Conservation (phyloP, 2,113 vertebrate species). For the Actenoides lindsayi region DNA sequence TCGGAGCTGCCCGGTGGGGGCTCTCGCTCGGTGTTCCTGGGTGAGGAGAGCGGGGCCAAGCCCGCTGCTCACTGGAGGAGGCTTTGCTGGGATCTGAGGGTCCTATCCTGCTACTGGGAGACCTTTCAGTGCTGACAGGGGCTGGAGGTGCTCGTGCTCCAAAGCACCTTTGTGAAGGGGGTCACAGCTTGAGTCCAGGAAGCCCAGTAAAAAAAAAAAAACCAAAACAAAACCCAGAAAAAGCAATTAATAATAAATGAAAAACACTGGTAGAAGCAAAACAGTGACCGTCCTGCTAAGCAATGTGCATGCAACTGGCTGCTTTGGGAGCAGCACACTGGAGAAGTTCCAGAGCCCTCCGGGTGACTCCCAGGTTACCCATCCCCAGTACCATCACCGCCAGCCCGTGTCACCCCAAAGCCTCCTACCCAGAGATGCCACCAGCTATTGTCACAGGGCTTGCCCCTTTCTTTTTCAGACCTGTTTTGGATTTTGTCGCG, state of each 20-base stretch:
- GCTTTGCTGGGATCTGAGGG: neutral
- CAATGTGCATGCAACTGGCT: neutral
- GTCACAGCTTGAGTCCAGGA: neutral
- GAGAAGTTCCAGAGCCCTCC: neutral
- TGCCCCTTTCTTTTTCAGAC: constrained; percentile 63
- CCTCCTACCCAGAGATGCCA: constrained; percentile 80
- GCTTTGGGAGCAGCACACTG: neutral
- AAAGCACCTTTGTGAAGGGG: neutral
- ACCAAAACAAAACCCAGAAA: neutral
- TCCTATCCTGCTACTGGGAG: neutral
- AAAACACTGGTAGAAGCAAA: neutral
- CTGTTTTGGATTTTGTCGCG: constrained; percentile 89
- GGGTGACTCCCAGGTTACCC: neutral
- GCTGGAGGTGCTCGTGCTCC: neutral
- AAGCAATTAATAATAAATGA: neutral
- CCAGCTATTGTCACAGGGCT: constrained; percentile 63
- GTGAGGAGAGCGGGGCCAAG: neutral
- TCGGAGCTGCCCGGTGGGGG: neutral
- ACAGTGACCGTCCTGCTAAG: neutral
- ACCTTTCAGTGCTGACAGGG: neutral
- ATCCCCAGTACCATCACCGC: neutral
- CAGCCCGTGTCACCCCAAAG: constrained; percentile 66
- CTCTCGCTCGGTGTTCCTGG: accelerated
- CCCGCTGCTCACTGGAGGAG: neutral
- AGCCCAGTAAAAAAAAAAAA: neutral